Evolutionary conservation across 2,113 vertebrate genomes (phyloP).

Genomic region (Nanorana parkeri): DNA sequence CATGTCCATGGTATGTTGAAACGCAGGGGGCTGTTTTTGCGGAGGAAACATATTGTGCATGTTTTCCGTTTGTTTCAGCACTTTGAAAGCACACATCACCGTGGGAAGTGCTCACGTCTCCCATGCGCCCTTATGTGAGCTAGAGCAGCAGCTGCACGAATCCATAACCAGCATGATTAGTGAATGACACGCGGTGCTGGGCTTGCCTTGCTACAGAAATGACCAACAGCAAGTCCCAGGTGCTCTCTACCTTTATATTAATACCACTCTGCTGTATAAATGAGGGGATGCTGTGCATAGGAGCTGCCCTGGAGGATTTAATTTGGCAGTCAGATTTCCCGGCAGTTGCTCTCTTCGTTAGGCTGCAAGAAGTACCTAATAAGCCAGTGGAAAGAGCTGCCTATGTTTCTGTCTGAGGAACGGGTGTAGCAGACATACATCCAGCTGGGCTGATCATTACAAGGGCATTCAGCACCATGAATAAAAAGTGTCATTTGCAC

Average conservation of each 20-base stretch:
- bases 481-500: constrained; percentile 86
- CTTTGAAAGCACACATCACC: constrained; percentile 54
- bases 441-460: constrained; percentile 88
- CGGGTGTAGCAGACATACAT: constrained; percentile 82
- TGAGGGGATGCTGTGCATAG: constrained; percentile 80
- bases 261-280: constrained; percentile 74
- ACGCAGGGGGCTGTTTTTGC: constrained; percentile 45
- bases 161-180: constrained; percentile 56
- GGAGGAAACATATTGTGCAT: constrained; percentile 51
- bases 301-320: constrained; percentile 87
- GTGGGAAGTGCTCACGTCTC: constrained; percentile 57
- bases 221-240: constrained; percentile 45
- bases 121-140: constrained; percentile 40
- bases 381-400: constrained; percentile 80
- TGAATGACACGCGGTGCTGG: constrained; percentile 48
- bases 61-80: constrained; percentile 55
- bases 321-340: constrained; percentile 88
- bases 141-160: constrained; percentile 53
- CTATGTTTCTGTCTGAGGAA: constrained; percentile 80
- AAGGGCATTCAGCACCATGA: constrained; percentile 84
- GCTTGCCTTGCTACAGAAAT: constrained; percentile 46
- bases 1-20: constrained; percentile 38
- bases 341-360: constrained; percentile 87
- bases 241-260: constrained; percentile 66
- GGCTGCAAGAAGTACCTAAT: constrained; percentile 85